Base-by-base conservation (phyloP, 2,797 vertebrate species). In the Anabacerthia variegaticeps region DNA sequence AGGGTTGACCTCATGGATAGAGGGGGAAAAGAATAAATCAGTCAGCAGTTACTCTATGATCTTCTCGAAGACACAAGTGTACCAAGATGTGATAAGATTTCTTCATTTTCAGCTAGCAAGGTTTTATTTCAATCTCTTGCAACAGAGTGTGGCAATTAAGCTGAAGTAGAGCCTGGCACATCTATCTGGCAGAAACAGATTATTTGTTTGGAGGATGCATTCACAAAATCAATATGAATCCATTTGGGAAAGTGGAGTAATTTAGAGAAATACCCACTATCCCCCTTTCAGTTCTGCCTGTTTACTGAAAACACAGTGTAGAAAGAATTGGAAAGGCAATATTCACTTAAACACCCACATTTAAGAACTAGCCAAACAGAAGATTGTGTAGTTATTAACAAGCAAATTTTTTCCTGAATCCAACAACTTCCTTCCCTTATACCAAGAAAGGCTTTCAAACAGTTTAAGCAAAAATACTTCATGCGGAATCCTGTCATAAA, bases 141-240 rank as follows among this genome's bases (percentile, higher is more conserved):
- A 84, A 96, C 68, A 94, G 94, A 96, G 85, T 91, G 89, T 84
- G 91, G 95, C 97, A 98, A 98, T 98, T 98, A 98, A 95, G 79
- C 93, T 90, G 97, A 98, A 98, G 97, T 97, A 97, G 92, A 97
- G 93, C 97, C 90, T 97, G 96, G 96, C 94, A 94, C 81, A 88
- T 97, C 81, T 96, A 98, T 97, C 95, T 96, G 97, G 97, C 95
- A 98, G 96, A 97, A 98, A 98, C 89, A 96, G 93, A 97, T 97
- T 97, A 97, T 97, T 97, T 98, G 88, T 95, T 96, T 97, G 95
- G 88, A 96, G 97, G 94, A 98, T 95, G 80, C 88, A 97, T 98
- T 98, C 95, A 92, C 92, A 98, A 97, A 98, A 97, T 98, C 98
- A 98, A 98, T 98, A 98, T 75, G 94, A 97, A 97, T 97, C 97